Conservation (phyloP, 2,797 vertebrate genomes). For the Leptatherina wallacei region DNA sequence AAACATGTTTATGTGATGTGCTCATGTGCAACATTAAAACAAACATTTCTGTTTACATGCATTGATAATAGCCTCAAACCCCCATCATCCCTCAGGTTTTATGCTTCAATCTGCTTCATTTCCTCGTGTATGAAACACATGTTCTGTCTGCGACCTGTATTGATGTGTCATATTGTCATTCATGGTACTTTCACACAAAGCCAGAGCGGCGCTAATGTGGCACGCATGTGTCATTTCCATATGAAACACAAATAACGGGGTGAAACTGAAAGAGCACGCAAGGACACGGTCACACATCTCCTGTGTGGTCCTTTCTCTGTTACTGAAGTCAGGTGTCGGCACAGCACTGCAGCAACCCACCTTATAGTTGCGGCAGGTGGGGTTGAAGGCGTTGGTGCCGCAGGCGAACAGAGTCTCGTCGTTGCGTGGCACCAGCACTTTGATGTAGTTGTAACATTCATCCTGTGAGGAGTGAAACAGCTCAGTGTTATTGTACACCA, state of each 20-base stretch:
- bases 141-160: not conserved
- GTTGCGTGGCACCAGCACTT: conserved; percentile 90
- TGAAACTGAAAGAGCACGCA: not conserved
- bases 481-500: conserved; percentile 28
- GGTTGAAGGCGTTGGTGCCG: conserved; percentile 95
- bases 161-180: not conserved
- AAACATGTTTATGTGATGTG: not conserved
- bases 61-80: not conserved
- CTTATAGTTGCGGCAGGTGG: conserved; percentile 94
- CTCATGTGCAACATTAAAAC: not conserved
- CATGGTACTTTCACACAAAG: conserved; percentile 5
- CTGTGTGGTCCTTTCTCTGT: conserved; percentile 25
- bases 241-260: conserved; percentile 3
- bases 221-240: conserved; percentile 9
- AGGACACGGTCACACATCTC: not conserved
- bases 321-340: conserved; percentile 12
- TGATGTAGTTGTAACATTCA: conserved; percentile 97
- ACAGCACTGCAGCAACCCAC: conserved; percentile 66
- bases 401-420: conserved; percentile 91
- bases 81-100: not conserved
- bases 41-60: not conserved
- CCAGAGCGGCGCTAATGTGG: not conserved
- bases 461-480: conserved; percentile 82
- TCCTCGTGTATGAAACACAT: conserved; percentile 5
- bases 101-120: not conserved